Evolutionary conservation across 2,888 invertebrate species (phyloP).

Genomic region (Thysanoteuthis rhombus): DNA sequence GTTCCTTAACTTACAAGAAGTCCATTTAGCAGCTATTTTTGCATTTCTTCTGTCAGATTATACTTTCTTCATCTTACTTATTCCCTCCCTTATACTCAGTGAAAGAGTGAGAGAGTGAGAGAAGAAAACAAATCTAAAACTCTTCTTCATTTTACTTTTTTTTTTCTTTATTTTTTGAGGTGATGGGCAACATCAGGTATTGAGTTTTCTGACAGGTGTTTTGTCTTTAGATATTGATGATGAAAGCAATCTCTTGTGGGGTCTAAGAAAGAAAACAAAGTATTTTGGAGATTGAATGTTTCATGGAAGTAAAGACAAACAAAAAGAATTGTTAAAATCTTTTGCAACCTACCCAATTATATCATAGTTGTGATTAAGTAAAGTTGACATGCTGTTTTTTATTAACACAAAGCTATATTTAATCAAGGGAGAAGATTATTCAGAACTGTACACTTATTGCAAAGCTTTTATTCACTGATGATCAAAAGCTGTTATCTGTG

Average conservation of each 20-base stretch:
- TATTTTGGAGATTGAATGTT: background rate
- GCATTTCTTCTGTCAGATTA: background rate
- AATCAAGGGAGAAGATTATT: too few species aligned
- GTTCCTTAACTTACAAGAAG: slow-evolving; percentile 12
- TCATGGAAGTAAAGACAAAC: background rate
- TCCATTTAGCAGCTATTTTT: background rate
- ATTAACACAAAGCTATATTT: too few species aligned
- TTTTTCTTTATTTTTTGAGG: background rate
- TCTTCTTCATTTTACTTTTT: background rate
- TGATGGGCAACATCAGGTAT: background rate
- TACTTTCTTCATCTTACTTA: background rate
- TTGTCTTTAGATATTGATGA: slow-evolving; percentile 12
- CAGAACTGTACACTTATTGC: too few species aligned
- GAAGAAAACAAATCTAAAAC: background rate
- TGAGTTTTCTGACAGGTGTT: background rate
- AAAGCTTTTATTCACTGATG: too few species aligned
- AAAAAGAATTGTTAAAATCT: background rate
- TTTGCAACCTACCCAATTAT: background rate
- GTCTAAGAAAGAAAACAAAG: background rate
- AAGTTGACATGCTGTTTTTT: too few species aligned
- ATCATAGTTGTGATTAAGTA: background rate
- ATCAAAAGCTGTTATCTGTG: too few species aligned
- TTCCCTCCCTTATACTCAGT: background rate
- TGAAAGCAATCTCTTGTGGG: background rate
- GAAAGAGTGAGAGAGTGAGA: background rate